Percentiles rank a stretch among this genome's conserved stretches.
Evolutionary conservation across 2,888 invertebrate genomes (phyloP).

Genomic region (Andrena trimmerana): DNA sequence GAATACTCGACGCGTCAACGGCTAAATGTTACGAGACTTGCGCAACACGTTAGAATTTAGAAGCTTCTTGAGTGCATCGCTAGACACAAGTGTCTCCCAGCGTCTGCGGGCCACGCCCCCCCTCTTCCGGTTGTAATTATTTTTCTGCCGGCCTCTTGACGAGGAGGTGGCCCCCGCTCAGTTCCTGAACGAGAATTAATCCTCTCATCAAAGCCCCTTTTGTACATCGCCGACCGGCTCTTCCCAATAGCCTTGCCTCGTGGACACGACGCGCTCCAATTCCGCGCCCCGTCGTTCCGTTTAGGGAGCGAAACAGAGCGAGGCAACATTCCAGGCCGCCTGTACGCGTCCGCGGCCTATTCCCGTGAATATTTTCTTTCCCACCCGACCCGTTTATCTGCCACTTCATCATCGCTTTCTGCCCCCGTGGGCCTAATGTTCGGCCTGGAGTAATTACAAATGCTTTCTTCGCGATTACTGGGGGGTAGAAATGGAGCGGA

Average conservation of each 20-base stretch:
- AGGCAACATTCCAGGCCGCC: constrained; percentile 28
- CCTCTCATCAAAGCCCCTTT: constrained; percentile 55
- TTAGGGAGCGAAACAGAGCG: constrained; percentile 50
- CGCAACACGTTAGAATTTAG: background rate
- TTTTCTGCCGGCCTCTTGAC: constrained; percentile 46
- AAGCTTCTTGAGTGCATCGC: background rate
- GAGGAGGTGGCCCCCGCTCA: constrained; percentile 40
- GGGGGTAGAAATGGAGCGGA: constrained; percentile 20
- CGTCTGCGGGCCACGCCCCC: constrained; percentile 36
- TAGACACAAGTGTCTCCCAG: constrained; percentile 20
- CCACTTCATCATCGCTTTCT: constrained; percentile 28
- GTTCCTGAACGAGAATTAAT: constrained; percentile 54
- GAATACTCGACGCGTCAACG: too few species aligned
- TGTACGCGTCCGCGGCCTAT: background rate
- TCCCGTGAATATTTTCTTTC: background rate
- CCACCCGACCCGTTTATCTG: constrained; percentile 20
- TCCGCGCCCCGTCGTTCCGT: constrained; percentile 17
- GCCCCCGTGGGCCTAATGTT: constrained; percentile 15
- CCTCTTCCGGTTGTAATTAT: constrained; percentile 53
- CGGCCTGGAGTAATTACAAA: constrained; percentile 45
- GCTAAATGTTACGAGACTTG: too few species aligned
- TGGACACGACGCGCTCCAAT: constrained; percentile 41
- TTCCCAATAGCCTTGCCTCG: constrained; percentile 23
- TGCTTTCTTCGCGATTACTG: constrained; percentile 44
- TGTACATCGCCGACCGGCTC: constrained; percentile 32